Evolutionary conservation across 1,140 invertebrate genomes (phyloP).

Genomic region (Bombus impatiens): DNA sequence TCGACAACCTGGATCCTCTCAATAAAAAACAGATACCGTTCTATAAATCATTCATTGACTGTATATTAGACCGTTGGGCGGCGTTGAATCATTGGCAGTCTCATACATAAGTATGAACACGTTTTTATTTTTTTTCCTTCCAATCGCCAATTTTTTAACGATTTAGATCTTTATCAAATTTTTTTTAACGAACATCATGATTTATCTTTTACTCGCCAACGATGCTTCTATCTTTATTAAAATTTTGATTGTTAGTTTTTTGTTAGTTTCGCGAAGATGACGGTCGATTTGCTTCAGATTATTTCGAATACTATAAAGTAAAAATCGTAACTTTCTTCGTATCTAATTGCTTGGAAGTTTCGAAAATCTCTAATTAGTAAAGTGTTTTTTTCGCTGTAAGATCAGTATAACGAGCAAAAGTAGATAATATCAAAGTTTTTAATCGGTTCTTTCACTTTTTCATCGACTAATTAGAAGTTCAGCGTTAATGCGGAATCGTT

Average conservation of each 20-base stretch:
- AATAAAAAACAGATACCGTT: conserved; percentile 68
- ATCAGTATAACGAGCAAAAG: neutral
- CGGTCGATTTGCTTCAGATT: neutral
- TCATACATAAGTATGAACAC: conserved; percentile 60
- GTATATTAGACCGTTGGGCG: conserved; percentile 50
- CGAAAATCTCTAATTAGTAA: conserved; percentile 4
- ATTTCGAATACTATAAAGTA: neutral
- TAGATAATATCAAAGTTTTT: conserved; percentile 6
- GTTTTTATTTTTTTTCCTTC: neutral
- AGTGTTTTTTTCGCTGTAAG: neutral
- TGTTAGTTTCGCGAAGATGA: neutral
- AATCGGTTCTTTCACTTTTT: neutral
- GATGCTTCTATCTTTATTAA: neutral
- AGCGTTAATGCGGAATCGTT: neutral
- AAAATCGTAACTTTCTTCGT: too few species aligned
- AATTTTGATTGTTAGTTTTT: neutral
- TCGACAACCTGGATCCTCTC: conserved; percentile 49
- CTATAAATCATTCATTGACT: conserved; percentile 68
- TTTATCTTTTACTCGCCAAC: neutral
- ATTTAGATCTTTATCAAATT: neutral
- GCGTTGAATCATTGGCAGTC: conserved; percentile 14
- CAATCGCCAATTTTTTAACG: neutral
- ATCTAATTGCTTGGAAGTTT: neutral
- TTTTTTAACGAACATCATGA: neutral
- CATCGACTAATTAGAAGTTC: neutral